Evolutionary conservation across 2,888 invertebrate genomes (phyloP), one percentile per base, ranked within the genome.

Genomic region (Ferrisia virgata): DNA sequence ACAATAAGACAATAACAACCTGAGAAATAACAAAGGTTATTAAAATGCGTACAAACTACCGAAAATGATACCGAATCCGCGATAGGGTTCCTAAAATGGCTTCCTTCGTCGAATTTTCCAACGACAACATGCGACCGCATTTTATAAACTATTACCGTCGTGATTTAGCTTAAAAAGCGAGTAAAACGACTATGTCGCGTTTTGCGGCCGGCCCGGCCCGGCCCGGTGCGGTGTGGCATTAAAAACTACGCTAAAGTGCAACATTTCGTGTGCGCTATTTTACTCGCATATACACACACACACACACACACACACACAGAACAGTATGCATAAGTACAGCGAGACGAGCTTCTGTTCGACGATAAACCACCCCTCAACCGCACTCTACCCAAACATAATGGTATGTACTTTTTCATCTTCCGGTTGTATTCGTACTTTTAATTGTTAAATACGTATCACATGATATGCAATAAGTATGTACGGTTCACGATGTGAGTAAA

Each of bases 1-100:
- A 76, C 72, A 76, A 76, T 36, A 76, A 76, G 72, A 76, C 72
- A 76, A 76, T 76, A 76, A 76, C 72, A 76, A 76, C 72, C 72
- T 76, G 72, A 76, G 72, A 76, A 76, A 76, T 76, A 76, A 76
- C 72, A 76, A 76, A 76, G 72, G 72, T 76, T 76, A 76, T 76
- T 76, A 76, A 76, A 76, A 76, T 76, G 72, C 72, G 72, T 36
- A 36, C 69, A 69, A 31, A 76, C 8, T 76, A 76, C 33, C 28
- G 28, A 76, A 36, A 76, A 76, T 25, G 33, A 76, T 76, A 76
- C 31, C 72, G 72, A 76, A 76, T 76, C 33, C 15, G 18, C 8
- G 72, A 76, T 9, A n/a, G 53, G 36, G 72, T 76, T 76, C 72
- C 72, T 22, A 76, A 76, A 76, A 76, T 76, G 5, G 72, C 33